These are phyloP conservation scores for Hylaea fasciaria DNA, from an alignment of 2,888 invertebrate species.

Conservation along the genomic window DNA sequence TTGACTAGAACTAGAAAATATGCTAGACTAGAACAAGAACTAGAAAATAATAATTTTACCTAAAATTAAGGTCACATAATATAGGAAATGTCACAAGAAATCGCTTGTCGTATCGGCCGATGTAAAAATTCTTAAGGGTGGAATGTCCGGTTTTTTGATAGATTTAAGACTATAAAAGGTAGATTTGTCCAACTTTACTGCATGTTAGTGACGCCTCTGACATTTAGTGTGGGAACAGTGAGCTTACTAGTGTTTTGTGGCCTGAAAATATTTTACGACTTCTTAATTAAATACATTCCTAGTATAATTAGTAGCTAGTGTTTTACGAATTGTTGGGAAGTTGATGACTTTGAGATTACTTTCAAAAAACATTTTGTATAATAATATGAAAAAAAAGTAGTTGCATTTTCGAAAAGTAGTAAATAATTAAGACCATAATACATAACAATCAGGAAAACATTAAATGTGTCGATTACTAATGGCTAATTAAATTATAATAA, in stretches of 20 bases:
- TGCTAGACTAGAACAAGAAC: no score
- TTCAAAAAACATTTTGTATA: no score
- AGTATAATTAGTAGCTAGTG: constrained; percentile 41
- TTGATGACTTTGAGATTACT: constrained; percentile 23
- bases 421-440: no score
- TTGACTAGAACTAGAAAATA: no score
- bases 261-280: constrained; percentile 37
- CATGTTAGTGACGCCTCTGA: constrained; percentile 36
- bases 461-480: no score
- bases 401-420: constrained; percentile 1
- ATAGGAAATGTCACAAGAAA: no score
- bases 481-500: no score
- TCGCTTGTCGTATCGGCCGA: not conserved
- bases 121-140: constrained; percentile 12
- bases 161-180: constrained; percentile 37
- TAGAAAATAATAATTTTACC: no score
- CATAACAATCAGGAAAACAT: no score
- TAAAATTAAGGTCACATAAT: no score
- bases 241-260: constrained; percentile 33
- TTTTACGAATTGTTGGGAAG: constrained; percentile 33
- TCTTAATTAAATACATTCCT: constrained; percentile 42
- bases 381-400: no score
- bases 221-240: constrained; percentile 43
- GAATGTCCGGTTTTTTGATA: constrained; percentile 26
- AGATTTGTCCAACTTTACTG: constrained; percentile 35